A percentile compares a stretch with the other conserved stretches of the same genome.
Evolutionary conservation across 2,888 invertebrate species (phyloP).

Genomic region (Sthenelais limicola): DNA sequence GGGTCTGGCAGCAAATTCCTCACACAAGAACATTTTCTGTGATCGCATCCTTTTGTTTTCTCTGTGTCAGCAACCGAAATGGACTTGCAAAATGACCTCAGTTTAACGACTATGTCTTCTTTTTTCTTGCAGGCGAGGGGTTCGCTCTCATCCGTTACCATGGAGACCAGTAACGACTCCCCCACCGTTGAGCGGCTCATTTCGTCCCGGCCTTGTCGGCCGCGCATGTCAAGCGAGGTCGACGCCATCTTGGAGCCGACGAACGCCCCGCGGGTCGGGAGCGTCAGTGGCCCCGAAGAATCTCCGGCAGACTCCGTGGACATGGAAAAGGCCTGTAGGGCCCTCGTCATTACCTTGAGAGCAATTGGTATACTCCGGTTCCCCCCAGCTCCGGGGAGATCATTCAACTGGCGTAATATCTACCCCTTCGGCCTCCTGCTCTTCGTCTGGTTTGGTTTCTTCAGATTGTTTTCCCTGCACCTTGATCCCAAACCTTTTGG

Average conservation of each 20-base stretch:
- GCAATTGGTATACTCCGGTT: constrained; percentile 28
- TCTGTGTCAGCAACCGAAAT: too few species aligned
- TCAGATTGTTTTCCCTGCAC: constrained; percentile 25
- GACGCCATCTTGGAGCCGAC: constrained; percentile 26
- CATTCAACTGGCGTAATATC: constrained; percentile 31
- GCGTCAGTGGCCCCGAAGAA: background rate
- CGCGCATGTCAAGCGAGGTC: constrained; percentile 13
- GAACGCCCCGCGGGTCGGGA: constrained; percentile 12
- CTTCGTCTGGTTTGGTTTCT: constrained; percentile 32
- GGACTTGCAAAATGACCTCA: too few species aligned
- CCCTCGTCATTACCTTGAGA: constrained; percentile 23
- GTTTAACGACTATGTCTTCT: background rate
- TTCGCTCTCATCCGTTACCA: constrained; percentile 33
- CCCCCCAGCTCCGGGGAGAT: constrained; percentile 19
- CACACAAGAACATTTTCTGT: too few species aligned
- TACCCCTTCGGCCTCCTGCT: constrained; percentile 35
- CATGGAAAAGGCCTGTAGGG: constrained; percentile 20
- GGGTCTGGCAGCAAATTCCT: too few species aligned
- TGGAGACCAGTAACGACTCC: constrained; percentile 34
- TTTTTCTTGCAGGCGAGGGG: constrained; percentile 18
- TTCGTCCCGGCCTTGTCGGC: constrained; percentile 15
- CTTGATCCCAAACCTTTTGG: constrained; percentile 34
- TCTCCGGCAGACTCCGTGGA: constrained; percentile 1
- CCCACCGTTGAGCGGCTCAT: constrained; percentile 31
- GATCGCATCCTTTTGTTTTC: too few species aligned